These are phyloP conservation scores for Falcunculus frontatus DNA, from an alignment of 2,113 vertebrate species.

Conservation along the genomic window DNA sequence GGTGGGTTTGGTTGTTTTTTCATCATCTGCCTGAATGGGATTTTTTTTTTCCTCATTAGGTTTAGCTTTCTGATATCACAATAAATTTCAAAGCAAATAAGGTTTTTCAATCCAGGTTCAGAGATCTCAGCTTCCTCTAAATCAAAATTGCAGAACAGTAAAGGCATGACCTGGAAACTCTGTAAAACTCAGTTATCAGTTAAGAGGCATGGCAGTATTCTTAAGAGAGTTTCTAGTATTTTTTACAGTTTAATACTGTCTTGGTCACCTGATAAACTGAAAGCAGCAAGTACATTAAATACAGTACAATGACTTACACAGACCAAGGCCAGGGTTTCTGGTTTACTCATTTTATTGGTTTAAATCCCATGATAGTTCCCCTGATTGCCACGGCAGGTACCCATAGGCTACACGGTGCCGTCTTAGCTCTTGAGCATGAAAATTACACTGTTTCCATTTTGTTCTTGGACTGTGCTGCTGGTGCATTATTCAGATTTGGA, in stretches of 20 bases:
- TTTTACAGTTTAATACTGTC: slow-evolving; percentile 22
- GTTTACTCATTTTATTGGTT: slow-evolving; percentile 14
- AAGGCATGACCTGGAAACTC: background rate
- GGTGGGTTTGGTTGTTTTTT: background rate
- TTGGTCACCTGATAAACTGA: slow-evolving; percentile 56
- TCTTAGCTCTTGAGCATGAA: background rate
- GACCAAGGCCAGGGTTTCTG: slow-evolving; percentile 14
- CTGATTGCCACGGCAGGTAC: slow-evolving; percentile 1
- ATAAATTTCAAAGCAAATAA: background rate
- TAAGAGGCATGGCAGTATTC: slow-evolving; percentile 4
- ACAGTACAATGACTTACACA: background rate
- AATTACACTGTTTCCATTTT: background rate
- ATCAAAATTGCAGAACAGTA: background rate
- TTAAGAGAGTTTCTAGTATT: background rate
- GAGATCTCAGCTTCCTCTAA: background rate
- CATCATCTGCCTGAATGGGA: background rate
- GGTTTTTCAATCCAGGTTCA: background rate
- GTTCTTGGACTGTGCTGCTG: background rate
- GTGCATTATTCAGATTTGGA: background rate
- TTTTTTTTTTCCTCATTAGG: background rate
- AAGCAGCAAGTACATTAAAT: slow-evolving; percentile 49
- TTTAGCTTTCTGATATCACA: background rate
- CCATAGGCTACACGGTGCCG: background rate
- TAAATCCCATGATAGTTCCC: background rate
- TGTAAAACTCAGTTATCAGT: background rate